These are phyloP conservation scores for Fringilla coelebs DNA, from an alignment of 2,797 vertebrate species.

Conservation along the genomic window DNA sequence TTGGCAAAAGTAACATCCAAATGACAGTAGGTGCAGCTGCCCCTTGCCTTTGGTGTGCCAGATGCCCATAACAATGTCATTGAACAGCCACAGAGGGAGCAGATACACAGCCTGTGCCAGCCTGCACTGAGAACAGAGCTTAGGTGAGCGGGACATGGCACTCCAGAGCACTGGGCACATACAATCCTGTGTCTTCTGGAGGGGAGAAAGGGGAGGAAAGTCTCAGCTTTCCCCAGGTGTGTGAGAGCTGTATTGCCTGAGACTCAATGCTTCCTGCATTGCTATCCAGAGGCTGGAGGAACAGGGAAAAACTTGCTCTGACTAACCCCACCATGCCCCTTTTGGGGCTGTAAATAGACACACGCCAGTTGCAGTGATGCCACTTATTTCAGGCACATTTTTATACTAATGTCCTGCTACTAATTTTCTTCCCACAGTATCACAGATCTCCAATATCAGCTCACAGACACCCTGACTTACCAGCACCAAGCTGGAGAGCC, in stretches of 20 bases:
- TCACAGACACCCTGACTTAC: background rate
- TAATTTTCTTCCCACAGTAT: background rate
- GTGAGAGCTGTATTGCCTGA: background rate
- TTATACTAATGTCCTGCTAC: background rate
- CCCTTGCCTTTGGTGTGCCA: background rate
- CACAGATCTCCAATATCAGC: background rate
- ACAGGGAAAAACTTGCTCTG: background rate
- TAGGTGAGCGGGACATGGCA: background rate
- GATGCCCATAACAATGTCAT: background rate
- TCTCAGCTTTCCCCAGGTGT: background rate
- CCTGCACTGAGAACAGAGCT: background rate
- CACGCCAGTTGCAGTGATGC: background rate
- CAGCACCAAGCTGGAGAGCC: background rate
- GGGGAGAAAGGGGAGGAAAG: background rate
- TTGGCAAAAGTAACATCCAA: background rate
- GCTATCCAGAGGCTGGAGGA: background rate
- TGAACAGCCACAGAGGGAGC: background rate
- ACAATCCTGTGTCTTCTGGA: background rate
- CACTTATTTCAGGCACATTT: background rate
- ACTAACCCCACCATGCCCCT: background rate
- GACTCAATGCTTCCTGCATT: background rate
- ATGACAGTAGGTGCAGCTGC: accelerated
- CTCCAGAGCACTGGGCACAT: background rate
- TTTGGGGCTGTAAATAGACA: background rate
- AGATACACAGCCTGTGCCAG: background rate